Percentiles rank a stretch among this genome's conserved stretches.
phyloP scores from a whole-genome alignment of 2,113 vertebrate genomes.

The Oxygymnocypris stewartii region DNA sequence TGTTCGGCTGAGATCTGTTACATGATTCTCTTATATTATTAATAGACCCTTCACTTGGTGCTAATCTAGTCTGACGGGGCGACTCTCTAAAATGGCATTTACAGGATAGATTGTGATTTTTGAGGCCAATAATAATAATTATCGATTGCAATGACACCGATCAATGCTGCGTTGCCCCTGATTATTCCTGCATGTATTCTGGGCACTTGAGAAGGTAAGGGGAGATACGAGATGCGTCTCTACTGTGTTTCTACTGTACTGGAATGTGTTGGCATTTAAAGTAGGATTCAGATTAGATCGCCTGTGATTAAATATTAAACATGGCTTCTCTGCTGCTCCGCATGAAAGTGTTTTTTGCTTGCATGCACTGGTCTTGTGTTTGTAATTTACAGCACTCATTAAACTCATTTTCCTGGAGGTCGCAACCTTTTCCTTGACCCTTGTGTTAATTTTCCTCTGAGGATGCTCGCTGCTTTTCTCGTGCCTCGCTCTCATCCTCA shows the following conservation, averaged over 20 bases:
- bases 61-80: neutral
- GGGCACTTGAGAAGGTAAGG: neutral
- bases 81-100: neutral
- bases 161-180: neutral
- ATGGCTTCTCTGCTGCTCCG: constrained; percentile 11
- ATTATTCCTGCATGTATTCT: neutral
- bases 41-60: neutral
- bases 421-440: constrained; percentile 9
- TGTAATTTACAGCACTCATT: constrained; percentile 5
- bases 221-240: neutral
- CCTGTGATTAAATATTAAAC: constrained; percentile 57
- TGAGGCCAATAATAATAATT: neutral
- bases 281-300: constrained; percentile 40
- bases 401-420: neutral
- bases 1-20: constrained; percentile 9
- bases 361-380: neutral
- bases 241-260: neutral
- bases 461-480: neutral
- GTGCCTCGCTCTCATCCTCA: neutral
- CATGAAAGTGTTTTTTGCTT: neutral
- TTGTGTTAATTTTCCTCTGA: neutral
- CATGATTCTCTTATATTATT: constrained; percentile 6
- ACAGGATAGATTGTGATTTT: neutral
- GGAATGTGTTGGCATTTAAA: constrained; percentile 46
- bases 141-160: too few species aligned